phyloP scores from a whole-genome alignment of 1,140 invertebrate species.

The Drosophila kepulauana region DNA sequence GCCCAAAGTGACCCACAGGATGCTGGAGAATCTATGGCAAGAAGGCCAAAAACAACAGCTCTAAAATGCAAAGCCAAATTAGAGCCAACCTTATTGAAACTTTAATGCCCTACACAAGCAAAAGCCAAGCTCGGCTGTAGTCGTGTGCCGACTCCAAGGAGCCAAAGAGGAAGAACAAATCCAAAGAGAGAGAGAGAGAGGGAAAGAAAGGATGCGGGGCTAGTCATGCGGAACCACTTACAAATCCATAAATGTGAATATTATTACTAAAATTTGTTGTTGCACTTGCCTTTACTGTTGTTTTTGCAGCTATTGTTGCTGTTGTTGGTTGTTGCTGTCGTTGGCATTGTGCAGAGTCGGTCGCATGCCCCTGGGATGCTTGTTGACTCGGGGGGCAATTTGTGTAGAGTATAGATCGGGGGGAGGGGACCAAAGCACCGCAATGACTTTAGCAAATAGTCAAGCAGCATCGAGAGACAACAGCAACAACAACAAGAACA shows the following conservation, averaged over 20 bases:
- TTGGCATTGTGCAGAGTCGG: slow-evolving; percentile 58
- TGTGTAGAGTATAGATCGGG: slow-evolving; percentile 33
- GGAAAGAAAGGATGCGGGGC: slow-evolving; percentile 53
- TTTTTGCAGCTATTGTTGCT: slow-evolving; percentile 42
- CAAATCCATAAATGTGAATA: slow-evolving; percentile 83
- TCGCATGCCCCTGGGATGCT: slow-evolving; percentile 40
- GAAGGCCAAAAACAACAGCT: slow-evolving; percentile 45
- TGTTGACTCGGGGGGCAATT: slow-evolving; percentile 41
- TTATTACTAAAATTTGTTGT: slow-evolving; percentile 76
- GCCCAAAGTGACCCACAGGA: slow-evolving; percentile 62
- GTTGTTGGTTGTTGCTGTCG: slow-evolving; percentile 33
- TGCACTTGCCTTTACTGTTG: slow-evolving; percentile 46
- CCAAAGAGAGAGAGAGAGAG: neutral
- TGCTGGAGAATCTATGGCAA: slow-evolving; percentile 10
- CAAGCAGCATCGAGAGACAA: slow-evolving; percentile 65
- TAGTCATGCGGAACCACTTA: slow-evolving; percentile 81
- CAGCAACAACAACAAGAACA: slow-evolving; percentile 24
- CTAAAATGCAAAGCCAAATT: slow-evolving; percentile 67
- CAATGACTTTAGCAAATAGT: slow-evolving; percentile 82
- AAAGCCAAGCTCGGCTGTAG: slow-evolving; percentile 16
- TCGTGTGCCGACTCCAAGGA: neutral
- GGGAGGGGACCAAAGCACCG: slow-evolving; percentile 54
- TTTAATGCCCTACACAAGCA: slow-evolving; percentile 52
- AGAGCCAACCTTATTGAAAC: slow-evolving; percentile 76
- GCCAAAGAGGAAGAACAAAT: neutral